phyloP scores from a whole-genome alignment of 2,113 vertebrate genomes.

The Numenius arquata region DNA sequence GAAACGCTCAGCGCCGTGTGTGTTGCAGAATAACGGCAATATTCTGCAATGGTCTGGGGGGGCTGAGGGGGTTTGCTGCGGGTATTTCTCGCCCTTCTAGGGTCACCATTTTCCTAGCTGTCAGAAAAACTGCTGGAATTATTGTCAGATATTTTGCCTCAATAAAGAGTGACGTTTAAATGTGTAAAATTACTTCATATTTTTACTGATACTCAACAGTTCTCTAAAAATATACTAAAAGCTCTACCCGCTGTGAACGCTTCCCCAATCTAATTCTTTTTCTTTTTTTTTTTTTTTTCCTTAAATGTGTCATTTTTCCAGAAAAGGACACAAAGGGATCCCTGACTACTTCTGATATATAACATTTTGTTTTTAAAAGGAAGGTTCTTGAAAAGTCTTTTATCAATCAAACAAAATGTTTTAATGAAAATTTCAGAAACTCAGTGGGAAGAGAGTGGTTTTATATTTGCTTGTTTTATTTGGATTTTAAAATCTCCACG shows the following conservation, averaged over 20 bases:
- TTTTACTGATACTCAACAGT: neutral
- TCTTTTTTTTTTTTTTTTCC: neutral
- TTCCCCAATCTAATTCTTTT: neutral
- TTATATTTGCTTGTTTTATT: conserved; percentile 8
- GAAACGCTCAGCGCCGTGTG: rapidly evolving
- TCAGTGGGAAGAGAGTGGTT: neutral
- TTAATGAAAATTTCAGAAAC: neutral
- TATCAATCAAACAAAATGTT: neutral
- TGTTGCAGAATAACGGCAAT: rapidly evolving
- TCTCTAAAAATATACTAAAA: neutral
- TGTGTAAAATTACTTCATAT: neutral
- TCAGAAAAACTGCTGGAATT: neutral
- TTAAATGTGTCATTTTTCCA: neutral
- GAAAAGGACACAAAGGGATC: neutral
- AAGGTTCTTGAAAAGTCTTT: neutral
- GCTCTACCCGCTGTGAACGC: neutral
- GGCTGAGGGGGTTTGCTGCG: neutral
- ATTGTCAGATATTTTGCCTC: neutral
- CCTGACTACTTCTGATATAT: neutral
- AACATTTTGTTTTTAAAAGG: neutral
- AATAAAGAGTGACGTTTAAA: neutral
- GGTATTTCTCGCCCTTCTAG: rapidly evolving
- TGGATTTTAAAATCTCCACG: conserved; percentile 31
- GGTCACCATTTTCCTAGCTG: rapidly evolving
- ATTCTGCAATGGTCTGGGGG: rapidly evolving